phyloP scores from a whole-genome alignment of 2,113 vertebrate species.

The Eurypyga helias region DNA sequence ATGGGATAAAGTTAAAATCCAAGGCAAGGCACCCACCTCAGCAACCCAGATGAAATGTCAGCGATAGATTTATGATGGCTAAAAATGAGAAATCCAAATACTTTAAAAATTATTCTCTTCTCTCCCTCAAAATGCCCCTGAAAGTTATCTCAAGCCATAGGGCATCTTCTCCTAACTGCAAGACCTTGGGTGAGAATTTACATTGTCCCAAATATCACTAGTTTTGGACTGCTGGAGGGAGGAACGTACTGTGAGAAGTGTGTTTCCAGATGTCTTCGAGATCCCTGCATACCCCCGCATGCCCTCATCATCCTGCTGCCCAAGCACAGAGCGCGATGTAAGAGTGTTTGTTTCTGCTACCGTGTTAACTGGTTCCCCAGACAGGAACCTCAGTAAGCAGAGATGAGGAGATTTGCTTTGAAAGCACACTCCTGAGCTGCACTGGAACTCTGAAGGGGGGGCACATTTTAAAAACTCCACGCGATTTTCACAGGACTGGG shows the following conservation, averaged over 20 bases:
- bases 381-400: neutral
- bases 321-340: accelerated
- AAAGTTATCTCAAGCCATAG: neutral
- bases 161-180: neutral
- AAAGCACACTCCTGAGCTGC: neutral
- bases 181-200: neutral
- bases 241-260: neutral
- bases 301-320: neutral
- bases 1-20: neutral
- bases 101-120: neutral
- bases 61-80: neutral
- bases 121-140: neutral
- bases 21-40: neutral
- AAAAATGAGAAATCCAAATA: neutral
- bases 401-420: neutral
- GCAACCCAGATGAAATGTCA: neutral
- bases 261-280: neutral
- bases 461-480: neutral
- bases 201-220: neutral
- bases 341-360: neutral
- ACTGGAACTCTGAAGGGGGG: neutral
- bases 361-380: neutral
- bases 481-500: neutral
- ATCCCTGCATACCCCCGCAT: neutral
- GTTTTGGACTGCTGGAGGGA: neutral